Base-by-base conservation (phyloP, 2,113 vertebrate genomes). In the Chaetops frenatus region DNA sequence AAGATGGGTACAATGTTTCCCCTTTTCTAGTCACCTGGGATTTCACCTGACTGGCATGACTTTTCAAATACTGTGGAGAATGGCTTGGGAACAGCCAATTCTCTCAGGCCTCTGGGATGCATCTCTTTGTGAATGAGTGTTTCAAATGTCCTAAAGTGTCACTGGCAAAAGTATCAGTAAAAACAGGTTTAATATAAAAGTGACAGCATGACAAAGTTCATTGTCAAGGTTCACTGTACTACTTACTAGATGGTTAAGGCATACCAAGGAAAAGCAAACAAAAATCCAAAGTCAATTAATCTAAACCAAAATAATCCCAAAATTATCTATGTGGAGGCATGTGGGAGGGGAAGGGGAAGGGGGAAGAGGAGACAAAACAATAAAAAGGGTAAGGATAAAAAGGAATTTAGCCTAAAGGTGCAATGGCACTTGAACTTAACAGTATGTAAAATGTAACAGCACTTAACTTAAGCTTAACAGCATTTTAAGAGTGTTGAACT, bases 331-430 rank as follows among this genome's bases (percentile, higher is more conserved):
- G 25, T 35, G 66, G 44, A 29, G 25, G 16, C 45, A 50, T 3
- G 1, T 22, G 10, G 5, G 20, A n/a, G n/a, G n/a, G 4, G 19
- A n/a, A n/a, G 6, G 11, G 23, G 27, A 25, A 22, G 10, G 14
- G 4, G 20, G 6, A 9, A 18, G 27, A 25, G 17, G 10, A 51
- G 20, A 35, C 19, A 51, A 70, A 70, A 35, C 16, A 51, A 15
- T 42, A 35, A 31, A 51, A 60, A 70, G 8, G 8, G 15, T 70
- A 51, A 44, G 10, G 47, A 53, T 36, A 13, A 36, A 83, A 53
- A 71, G 16, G 8, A 61, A 31, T 51, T 44, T 4, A 12, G 21
- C 27, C 33, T 36, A 14, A 71, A 61, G 9, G 17, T 3, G 10
- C 21, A 53, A 31, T 0, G 2, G 16, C 31, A 70, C 12, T 60